Evolutionary conservation across 2,797 vertebrate species (phyloP).

Genomic region (Chelon auratus): DNA sequence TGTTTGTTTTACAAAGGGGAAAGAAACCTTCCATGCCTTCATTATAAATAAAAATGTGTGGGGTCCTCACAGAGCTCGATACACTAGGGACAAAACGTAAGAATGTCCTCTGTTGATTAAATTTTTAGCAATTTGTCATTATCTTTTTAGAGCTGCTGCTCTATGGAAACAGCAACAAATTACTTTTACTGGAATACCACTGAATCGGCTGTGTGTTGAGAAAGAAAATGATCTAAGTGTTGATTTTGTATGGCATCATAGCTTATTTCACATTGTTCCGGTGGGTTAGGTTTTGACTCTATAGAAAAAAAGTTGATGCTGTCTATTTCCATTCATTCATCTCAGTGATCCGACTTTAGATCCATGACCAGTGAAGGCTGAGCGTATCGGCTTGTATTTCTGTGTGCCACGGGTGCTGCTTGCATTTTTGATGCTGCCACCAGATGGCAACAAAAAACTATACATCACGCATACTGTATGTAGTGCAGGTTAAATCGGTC

Average conservation of each 20-base stretch:
- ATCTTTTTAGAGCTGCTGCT: background rate
- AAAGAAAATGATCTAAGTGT: background rate
- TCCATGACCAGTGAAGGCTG: too few relatives aligned
- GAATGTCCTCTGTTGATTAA: too few relatives aligned
- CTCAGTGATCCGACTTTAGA: background rate
- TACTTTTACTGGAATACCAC: too few relatives aligned
- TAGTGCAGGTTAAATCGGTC: background rate
- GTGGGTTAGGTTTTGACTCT: background rate
- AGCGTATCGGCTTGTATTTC: too few relatives aligned
- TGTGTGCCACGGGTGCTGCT: background rate
- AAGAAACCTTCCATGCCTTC: too few relatives aligned
- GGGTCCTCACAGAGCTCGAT: too few relatives aligned
- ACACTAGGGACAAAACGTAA: too few relatives aligned
- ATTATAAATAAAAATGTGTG: too few relatives aligned
- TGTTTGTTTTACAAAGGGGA: too few relatives aligned
- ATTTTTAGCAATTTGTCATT: too few relatives aligned
- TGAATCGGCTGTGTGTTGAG: background rate
- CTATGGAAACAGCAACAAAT: background rate
- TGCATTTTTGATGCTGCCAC: conserved; percentile 1
- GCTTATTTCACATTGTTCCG: background rate
- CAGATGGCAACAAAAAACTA: conserved; percentile 20
- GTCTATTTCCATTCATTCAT: background rate
- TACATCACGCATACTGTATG: background rate
- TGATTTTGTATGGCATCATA: background rate
- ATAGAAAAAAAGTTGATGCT: background rate